Evolutionary conservation across 2,888 invertebrate species (phyloP).

Genomic region (Thyatira batis): DNA sequence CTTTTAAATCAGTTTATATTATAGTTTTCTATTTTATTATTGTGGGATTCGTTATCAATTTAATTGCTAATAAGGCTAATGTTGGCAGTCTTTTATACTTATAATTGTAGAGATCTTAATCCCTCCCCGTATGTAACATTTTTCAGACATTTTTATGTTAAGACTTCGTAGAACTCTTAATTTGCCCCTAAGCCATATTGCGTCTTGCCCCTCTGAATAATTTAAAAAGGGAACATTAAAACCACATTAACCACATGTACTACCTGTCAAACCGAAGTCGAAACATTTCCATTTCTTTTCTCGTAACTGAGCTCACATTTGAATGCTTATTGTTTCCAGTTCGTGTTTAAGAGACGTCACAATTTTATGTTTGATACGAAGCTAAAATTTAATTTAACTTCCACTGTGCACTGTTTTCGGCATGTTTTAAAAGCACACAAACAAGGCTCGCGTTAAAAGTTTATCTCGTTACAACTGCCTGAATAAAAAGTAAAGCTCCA

Average conservation of each 20-base stretch:
- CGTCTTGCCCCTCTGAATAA: conserved; percentile 29
- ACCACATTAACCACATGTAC: conserved; percentile 44
- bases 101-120: too few relatives aligned
- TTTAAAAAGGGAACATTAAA: conserved; percentile 44
- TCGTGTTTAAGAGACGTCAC: conserved; percentile 16
- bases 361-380: conserved; percentile 22
- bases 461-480: not conserved
- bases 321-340: conserved; percentile 30
- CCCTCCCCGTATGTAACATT: too few relatives aligned
- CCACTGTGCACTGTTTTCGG: conserved; percentile 10
- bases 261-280: conserved; percentile 13
- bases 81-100: too few relatives aligned
- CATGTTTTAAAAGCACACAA: not conserved
- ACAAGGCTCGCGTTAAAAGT: not conserved
- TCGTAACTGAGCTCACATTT: conserved; percentile 17
- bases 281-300: conserved; percentile 16
- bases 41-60: too few relatives aligned
- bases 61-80: too few relatives aligned
- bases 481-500: conserved; percentile 17
- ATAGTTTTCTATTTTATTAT: too few relatives aligned
- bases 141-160: not conserved
- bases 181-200: conserved; percentile 17
- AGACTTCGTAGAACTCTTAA: conserved; percentile 13
- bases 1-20: too few relatives aligned
- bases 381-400: conserved; percentile 25